Percentiles rank a stretch among this genome's conserved stretches.
phyloP scores from a whole-genome alignment of 1,140 invertebrate genomes.

The Hylaeus anthracinus region DNA sequence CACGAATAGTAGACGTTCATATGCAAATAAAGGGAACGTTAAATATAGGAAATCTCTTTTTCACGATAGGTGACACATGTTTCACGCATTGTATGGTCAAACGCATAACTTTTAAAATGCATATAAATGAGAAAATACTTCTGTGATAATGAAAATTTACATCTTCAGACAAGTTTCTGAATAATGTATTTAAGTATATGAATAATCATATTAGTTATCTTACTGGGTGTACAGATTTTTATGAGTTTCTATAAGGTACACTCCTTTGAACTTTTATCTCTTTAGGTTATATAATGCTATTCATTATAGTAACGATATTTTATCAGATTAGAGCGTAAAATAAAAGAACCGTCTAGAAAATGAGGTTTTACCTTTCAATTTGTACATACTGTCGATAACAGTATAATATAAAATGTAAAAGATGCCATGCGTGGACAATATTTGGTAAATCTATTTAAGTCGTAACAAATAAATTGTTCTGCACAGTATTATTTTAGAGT shows the following conservation, averaged over 20 bases:
- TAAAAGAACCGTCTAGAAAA: neutral
- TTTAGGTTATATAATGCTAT: neutral
- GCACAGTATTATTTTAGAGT: conserved; percentile 2
- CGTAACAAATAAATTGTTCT: neutral
- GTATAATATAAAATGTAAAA: neutral
- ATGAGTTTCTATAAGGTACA: neutral
- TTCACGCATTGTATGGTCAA: neutral
- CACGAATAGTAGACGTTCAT: conserved; percentile 17
- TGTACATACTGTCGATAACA: neutral
- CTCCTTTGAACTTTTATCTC: neutral
- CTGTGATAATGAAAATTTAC: conserved; percentile 34
- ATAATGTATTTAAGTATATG: conserved; percentile 1
- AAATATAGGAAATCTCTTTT: conserved; percentile 38
- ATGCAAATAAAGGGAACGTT: conserved; percentile 19
- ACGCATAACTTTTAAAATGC: neutral
- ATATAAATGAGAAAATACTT: conserved; percentile 49
- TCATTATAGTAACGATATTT: neutral
- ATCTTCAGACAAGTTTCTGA: neutral
- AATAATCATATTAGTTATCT: neutral
- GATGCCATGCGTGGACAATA: neutral
- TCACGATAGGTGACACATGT: conserved; percentile 30
- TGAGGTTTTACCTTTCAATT: neutral
- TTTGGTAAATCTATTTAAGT: neutral
- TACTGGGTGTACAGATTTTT: neutral
- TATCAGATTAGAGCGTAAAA: neutral